These are phyloP conservation scores for Heteromurus nitidus DNA, from an alignment of 2,888 invertebrate genomes.

Conservation along the genomic window DNA sequence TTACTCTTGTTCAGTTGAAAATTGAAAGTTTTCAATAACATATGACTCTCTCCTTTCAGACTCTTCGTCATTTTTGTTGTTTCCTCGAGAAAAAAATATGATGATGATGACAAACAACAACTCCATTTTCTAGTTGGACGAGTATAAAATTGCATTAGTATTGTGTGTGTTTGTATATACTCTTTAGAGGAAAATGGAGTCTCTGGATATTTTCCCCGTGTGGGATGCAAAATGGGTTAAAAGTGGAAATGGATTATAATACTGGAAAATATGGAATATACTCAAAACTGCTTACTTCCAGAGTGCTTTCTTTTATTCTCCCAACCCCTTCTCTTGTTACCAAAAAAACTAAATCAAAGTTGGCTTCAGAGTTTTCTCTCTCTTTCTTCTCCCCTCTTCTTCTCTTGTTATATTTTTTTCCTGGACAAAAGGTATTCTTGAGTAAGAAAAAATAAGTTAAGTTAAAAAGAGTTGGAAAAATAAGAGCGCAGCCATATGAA, in stretches of 20 bases:
- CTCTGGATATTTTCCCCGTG: neutral
- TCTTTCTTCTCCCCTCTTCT: neutral
- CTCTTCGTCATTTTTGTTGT: neutral
- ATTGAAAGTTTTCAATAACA: neutral
- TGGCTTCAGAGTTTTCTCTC: too few relatives aligned
- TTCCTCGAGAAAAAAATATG: neutral
- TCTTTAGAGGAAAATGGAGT: too few relatives aligned
- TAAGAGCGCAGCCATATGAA: neutral
- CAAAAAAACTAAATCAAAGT: neutral
- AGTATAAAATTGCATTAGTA: constrained; percentile 19
- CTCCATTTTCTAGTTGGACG: constrained; percentile 30
- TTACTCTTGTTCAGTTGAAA: neutral
- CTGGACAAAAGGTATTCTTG: neutral
- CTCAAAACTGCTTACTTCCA: neutral
- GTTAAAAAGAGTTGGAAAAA: neutral
- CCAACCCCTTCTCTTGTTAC: too few relatives aligned
- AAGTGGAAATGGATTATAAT: neutral
- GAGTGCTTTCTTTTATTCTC: neutral
- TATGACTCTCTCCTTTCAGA: too few relatives aligned
- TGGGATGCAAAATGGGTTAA: neutral
- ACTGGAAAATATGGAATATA: neutral
- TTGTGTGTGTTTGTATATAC: neutral
- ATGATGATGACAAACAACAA: too few relatives aligned
- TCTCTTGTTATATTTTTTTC: too few relatives aligned
- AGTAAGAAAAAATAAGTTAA: neutral